phyloP scores from a whole-genome alignment of 2,797 vertebrate species.

The Pyrocephalus nanus region DNA sequence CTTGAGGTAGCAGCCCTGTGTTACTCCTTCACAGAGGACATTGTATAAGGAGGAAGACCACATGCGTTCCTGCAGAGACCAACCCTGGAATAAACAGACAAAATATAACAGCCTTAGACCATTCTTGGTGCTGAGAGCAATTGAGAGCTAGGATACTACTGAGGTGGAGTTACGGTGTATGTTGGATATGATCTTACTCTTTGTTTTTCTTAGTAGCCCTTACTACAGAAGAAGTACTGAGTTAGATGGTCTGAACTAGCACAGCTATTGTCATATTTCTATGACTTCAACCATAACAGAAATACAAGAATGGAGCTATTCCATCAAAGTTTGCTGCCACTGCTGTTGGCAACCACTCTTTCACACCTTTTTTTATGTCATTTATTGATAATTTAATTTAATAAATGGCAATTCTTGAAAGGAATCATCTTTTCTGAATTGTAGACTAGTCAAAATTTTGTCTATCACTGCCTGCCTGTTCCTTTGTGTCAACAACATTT shows the following conservation, averaged over 20 bases:
- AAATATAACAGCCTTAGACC: neutral
- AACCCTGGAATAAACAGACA: neutral
- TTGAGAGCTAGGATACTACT: neutral
- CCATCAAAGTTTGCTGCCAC: neutral
- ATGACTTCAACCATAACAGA: neutral
- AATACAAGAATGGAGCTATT: neutral
- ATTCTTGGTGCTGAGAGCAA: neutral
- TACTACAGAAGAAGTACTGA: neutral
- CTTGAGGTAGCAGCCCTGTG: neutral
- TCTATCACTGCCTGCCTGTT: neutral
- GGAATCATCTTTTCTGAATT: neutral
- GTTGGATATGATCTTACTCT: neutral
- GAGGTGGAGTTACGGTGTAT: neutral
- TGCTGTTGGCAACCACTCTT: neutral
- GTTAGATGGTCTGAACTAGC: neutral
- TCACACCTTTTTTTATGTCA: neutral
- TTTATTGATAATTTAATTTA: neutral
- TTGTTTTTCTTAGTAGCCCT: neutral
- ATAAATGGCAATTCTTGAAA: neutral
- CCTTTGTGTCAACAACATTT: neutral
- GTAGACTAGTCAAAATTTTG: neutral
- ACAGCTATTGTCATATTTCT: neutral
- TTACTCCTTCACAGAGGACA: neutral
- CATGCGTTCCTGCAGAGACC: fast-evolving
- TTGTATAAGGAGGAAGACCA: neutral